phyloP scores from a whole-genome alignment of 2,888 invertebrate species.

The Acronicta psi region DNA sequence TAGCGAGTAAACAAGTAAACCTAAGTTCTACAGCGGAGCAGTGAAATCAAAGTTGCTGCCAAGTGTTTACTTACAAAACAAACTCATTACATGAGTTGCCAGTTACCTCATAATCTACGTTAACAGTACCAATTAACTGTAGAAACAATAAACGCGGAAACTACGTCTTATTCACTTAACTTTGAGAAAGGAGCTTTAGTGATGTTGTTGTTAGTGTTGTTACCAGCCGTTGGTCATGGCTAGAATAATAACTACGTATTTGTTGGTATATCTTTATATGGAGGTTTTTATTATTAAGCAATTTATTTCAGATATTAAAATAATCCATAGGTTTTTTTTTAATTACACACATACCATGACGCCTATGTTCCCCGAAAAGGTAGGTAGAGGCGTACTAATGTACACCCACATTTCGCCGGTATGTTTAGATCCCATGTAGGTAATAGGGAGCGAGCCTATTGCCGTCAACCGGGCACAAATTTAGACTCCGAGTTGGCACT shows the following conservation, averaged over 20 bases:
- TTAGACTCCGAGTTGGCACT: too few relatives aligned
- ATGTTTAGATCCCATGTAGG: too few relatives aligned
- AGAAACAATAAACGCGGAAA: conserved; percentile 45
- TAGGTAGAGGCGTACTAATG: too few relatives aligned
- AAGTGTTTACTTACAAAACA: conserved; percentile 49
- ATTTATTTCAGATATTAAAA: too few relatives aligned
- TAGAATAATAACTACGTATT: not conserved
- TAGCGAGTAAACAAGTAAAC: conserved; percentile 38
- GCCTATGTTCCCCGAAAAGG: too few relatives aligned
- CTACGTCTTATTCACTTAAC: conserved; percentile 39
- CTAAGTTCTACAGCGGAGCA: conserved; percentile 17
- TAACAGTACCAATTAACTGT: conserved; percentile 50
- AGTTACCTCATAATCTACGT: conserved; percentile 52
- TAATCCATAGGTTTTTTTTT: too few relatives aligned
- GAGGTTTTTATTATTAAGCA: too few relatives aligned
- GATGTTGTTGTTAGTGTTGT: conserved; percentile 6
- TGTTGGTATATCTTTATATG: too few relatives aligned
- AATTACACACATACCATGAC: too few relatives aligned
- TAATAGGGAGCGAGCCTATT: too few relatives aligned
- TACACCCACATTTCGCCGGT: too few relatives aligned
- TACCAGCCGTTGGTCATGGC: not conserved
- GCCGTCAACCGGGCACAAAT: too few relatives aligned
- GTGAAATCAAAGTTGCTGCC: conserved; percentile 47
- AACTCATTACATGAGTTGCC: conserved; percentile 55
- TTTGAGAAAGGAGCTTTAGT: conserved; percentile 27